phyloP scores from a whole-genome alignment of 2,797 vertebrate genomes.

The Sebastes oblongus region DNA sequence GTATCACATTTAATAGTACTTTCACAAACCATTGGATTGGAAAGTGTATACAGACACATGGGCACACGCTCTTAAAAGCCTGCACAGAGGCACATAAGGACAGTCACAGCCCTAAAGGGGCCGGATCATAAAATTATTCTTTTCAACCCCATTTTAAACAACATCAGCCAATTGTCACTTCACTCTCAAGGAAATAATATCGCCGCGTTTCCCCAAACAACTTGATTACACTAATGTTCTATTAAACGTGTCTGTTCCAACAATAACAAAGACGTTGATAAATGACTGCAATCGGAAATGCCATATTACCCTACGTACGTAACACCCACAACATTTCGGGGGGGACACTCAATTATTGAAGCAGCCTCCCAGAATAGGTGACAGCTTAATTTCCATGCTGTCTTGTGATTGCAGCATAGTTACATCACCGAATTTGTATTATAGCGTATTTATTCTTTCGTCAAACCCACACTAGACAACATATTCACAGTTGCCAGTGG shows the following conservation, averaged over 20 bases:
- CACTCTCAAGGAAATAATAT: slow-evolving; percentile 13
- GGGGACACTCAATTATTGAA: slow-evolving; percentile 38
- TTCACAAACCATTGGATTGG: slow-evolving; percentile 36
- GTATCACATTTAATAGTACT: slow-evolving; percentile 30
- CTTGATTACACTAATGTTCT: background rate
- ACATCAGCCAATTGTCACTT: background rate
- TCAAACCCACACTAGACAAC: slow-evolving; percentile 35
- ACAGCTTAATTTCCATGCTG: slow-evolving; percentile 58
- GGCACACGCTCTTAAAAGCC: background rate
- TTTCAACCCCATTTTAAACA: slow-evolving; percentile 6
- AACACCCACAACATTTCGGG: slow-evolving; percentile 37
- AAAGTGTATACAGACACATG: slow-evolving; percentile 15
- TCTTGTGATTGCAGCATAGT: slow-evolving; percentile 43
- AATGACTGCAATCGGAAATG: slow-evolving; percentile 55
- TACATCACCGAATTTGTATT: slow-evolving; percentile 40
- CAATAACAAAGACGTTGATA: slow-evolving; percentile 47
- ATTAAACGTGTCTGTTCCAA: slow-evolving; percentile 12
- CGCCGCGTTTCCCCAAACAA: slow-evolving; percentile 7
- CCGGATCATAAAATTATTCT: background rate
- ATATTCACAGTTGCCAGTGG: slow-evolving; percentile 3
- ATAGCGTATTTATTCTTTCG: slow-evolving; percentile 28
- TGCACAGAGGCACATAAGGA: background rate
- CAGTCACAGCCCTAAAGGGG: background rate
- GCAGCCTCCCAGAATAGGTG: slow-evolving; percentile 47
- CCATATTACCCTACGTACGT: slow-evolving; percentile 17